phyloP scores from a whole-genome alignment of 2,888 invertebrate genomes.

The Psylliodes chrysocephalus region DNA sequence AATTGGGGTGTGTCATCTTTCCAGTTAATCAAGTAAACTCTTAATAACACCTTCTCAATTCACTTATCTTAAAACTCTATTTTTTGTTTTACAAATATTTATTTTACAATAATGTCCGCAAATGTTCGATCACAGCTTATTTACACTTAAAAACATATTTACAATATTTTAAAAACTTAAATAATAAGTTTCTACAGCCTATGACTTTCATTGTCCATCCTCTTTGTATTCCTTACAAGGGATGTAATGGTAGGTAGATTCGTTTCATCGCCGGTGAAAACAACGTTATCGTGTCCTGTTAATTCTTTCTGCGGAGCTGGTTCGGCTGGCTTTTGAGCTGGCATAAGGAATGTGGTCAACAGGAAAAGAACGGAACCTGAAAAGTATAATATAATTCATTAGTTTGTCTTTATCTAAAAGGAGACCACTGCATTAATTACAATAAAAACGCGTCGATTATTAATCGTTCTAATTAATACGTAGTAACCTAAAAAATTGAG shows the following conservation, averaged over 20 bases:
- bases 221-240: conserved; percentile 52
- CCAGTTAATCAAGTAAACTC: no score
- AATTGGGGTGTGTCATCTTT: no score
- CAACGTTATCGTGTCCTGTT: conserved; percentile 59
- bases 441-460: no score
- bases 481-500: no score
- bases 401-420: no score
- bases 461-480: no score
- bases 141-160: not conserved
- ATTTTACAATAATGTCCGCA: conserved; percentile 5
- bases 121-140: not conserved
- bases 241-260: conserved; percentile 56
- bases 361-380: conserved; percentile 85
- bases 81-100: not conserved
- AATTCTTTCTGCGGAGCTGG: conserved; percentile 57
- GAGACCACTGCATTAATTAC: no score
- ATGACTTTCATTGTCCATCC: conserved; percentile 50
- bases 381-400: no score
- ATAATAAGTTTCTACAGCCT: conserved; percentile 47
- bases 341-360: conserved; percentile 84
- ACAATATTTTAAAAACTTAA: not conserved
- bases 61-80: no score
- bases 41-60: no score
- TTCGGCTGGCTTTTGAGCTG: conserved; percentile 65
- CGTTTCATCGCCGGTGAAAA: conserved; percentile 59